Evolutionary conservation across 2,113 vertebrate genomes (phyloP).

Genomic region (Phalacrocorax brasilianus): DNA sequence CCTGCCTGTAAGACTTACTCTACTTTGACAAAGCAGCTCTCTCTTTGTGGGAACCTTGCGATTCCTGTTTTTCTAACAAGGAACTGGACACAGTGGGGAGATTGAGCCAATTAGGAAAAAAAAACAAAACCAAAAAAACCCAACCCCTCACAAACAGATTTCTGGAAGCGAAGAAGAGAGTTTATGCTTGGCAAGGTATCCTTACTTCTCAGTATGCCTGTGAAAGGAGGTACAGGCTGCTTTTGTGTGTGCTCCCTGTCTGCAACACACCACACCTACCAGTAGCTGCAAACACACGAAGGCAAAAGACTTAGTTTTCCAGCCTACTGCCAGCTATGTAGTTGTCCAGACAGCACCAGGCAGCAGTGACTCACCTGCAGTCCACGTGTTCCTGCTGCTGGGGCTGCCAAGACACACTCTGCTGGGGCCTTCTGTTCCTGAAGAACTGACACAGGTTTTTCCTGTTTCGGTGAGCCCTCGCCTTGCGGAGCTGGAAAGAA

Average conservation of each 20-base stretch:
- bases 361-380: conserved; percentile 55
- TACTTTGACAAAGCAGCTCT: not conserved
- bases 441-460: conserved; percentile 17
- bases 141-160: not conserved
- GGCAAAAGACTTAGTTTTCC: not conserved
- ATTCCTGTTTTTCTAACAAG: not conserved
- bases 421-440: not conserved
- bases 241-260: not conserved
- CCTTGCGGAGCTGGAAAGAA: conserved; percentile 19
- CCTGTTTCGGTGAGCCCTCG: not conserved
- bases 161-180: not conserved
- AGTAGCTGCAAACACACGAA: not conserved
- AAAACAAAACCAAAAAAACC: too few species aligned
- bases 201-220: not conserved
- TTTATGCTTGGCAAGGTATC: not conserved
- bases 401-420: not conserved
- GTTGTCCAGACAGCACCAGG: not conserved
- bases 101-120: not conserved
- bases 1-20: not conserved
- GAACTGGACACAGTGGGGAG: not conserved
- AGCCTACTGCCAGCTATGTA: not conserved
- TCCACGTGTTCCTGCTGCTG: not conserved
- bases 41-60: not conserved
- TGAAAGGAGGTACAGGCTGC: not conserved
- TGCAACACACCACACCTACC: not conserved